Conservation (phyloP, 2,797 vertebrate genomes). For the Leptodactylus fallax region DNA sequence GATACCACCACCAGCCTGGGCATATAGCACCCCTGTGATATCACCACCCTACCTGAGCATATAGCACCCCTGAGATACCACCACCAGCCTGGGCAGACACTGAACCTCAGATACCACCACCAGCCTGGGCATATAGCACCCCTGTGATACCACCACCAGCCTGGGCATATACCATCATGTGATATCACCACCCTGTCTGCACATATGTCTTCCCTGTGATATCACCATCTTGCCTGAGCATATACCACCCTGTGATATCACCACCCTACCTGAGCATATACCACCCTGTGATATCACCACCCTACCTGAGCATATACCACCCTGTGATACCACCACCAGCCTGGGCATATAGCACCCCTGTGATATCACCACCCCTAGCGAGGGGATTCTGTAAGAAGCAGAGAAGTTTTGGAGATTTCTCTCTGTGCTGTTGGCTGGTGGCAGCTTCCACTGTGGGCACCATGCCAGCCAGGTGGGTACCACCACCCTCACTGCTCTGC, state of each 20-base stretch:
- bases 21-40: too few relatives aligned
- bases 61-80: neutral
- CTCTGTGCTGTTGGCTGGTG: neutral
- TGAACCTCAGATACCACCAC: neutral
- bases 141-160: neutral
- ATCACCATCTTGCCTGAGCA: neutral
- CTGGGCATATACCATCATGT: neutral
- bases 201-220: neutral
- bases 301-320: neutral
- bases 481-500: neutral
- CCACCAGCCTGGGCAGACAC: neutral
- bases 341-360: neutral
- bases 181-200: neutral
- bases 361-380: neutral
- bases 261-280: neutral
- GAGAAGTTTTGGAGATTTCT: neutral
- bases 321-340: neutral
- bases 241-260: neutral
- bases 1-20: neutral
- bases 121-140: neutral
- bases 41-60: too few relatives aligned
- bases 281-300: neutral
- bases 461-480: constrained; percentile 34
- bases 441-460: neutral
- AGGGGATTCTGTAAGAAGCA: too few relatives aligned